Conservation (phyloP, 1,140 invertebrate genomes). For the Lepidostoma basale region DNA sequence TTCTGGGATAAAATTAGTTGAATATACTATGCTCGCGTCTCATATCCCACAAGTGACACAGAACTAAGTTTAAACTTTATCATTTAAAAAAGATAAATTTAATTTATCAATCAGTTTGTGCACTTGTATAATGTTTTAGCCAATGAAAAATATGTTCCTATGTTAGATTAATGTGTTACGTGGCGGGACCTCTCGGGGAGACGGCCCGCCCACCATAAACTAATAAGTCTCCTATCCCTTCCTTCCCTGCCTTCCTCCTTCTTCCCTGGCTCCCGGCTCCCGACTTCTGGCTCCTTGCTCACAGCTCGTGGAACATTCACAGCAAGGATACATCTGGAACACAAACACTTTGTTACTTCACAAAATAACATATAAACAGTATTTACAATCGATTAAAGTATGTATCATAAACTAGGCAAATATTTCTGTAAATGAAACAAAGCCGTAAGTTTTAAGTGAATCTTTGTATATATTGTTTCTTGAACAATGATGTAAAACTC, state of each 20-base stretch:
- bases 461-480: no score
- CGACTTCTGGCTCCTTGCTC: no score
- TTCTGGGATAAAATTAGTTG: conserved; percentile 44
- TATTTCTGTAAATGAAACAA: no score
- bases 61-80: conserved; percentile 32
- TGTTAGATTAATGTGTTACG: conserved; percentile 41
- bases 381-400: background rate
- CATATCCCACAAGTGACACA: conserved; percentile 27
- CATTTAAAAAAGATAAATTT: conserved; percentile 41
- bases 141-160: conserved; percentile 32
- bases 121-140: conserved; percentile 30
- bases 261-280: conserved; percentile 17
- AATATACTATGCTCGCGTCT: conserved; percentile 35
- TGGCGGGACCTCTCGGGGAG: conserved; percentile 1
- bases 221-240: conserved; percentile 41
- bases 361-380: background rate
- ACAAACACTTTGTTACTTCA: background rate
- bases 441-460: no score
- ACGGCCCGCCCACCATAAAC: conserved; percentile 15
- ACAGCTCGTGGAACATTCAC: conserved; percentile 32
- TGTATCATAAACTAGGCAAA: no score
- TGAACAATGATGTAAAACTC: no score
- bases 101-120: conserved; percentile 43
- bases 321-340: conserved; percentile 45
- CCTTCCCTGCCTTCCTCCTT: no score